A percentile compares a stretch with the other conserved stretches of the same genome.
Evolutionary conservation across 1,140 invertebrate genomes (phyloP).

Genomic region (Drosophila arizonae): DNA sequence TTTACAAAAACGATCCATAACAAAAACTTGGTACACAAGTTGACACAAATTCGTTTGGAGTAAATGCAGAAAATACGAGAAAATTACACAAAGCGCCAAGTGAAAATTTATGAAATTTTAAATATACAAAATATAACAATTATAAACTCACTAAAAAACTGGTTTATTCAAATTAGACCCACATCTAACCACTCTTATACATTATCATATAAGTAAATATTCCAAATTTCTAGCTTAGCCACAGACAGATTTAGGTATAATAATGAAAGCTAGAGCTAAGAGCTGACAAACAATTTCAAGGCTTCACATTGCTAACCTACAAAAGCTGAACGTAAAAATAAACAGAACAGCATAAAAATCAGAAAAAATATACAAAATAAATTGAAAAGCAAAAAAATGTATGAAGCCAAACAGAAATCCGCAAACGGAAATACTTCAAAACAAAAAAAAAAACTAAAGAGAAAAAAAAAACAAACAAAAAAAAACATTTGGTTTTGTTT

Average conservation of each 20-base stretch:
- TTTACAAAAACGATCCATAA: background rate
- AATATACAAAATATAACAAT: slow-evolving; percentile 21
- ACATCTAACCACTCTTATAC: too few species aligned
- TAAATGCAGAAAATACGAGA: slow-evolving; percentile 21
- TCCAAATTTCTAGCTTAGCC: too few species aligned
- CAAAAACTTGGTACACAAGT: slow-evolving; percentile 14
- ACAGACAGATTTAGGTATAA: slow-evolving; percentile 16
- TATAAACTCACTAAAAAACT: background rate
- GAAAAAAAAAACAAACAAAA: slow-evolving; percentile 12
- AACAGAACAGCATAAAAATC: slow-evolving; percentile 63
- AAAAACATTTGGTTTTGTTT: slow-evolving; percentile 37
- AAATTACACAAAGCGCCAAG: slow-evolving; percentile 11
- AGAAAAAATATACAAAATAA: slow-evolving; percentile 24
- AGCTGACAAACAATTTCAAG: slow-evolving; percentile 58
- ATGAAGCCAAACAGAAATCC: slow-evolving; percentile 36
- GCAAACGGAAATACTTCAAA: slow-evolving; percentile 43
- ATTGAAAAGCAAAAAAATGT: slow-evolving; percentile 46
- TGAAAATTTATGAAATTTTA: slow-evolving; percentile 28
- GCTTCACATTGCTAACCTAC: slow-evolving; percentile 71
- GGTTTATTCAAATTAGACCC: too few species aligned
- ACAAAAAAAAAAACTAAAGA: slow-evolving; percentile 17
- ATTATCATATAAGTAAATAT: too few species aligned
- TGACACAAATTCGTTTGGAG: slow-evolving; percentile 35
- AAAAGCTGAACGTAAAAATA: slow-evolving; percentile 60
- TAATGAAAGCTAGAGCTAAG: slow-evolving; percentile 36